Evolutionary conservation across 92 coral and sea anemone genomes (phyloP).

Genomic region (Zoanthus gigantus): DNA sequence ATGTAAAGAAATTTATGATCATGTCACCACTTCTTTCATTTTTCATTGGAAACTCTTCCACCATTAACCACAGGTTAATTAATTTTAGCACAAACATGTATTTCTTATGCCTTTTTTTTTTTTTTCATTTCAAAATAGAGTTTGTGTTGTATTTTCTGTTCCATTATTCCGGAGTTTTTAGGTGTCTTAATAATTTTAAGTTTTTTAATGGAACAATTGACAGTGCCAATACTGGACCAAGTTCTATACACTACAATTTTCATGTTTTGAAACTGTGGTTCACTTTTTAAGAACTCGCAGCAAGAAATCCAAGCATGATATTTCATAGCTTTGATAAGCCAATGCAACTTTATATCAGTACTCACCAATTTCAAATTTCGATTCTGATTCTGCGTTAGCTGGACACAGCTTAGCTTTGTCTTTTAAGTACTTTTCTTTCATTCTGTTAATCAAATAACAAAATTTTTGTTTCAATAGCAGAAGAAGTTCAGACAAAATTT

Average conservation of each 20-base stretch:
- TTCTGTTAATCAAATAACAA: slow-evolving; percentile 18
- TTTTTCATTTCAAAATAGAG: too few species aligned
- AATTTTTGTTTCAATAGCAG: not conserved
- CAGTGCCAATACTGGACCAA: too few species aligned
- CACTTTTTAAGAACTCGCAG: not conserved
- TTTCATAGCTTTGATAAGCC: too few species aligned
- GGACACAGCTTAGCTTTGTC: not conserved
- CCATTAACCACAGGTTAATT: not conserved
- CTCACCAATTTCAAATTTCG: slow-evolving; percentile 29
- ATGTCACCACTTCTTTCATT: not conserved
- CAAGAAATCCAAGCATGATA: not conserved
- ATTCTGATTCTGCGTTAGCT: not conserved
- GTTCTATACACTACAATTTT: too few species aligned
- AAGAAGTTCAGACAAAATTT: not conserved
- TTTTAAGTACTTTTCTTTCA: slow-evolving; percentile 38
- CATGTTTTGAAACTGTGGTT: not conserved
- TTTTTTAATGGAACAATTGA: too few species aligned
- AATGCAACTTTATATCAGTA: not conserved
- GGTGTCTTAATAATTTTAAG: too few species aligned
- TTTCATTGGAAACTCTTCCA: not conserved
- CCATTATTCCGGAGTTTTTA: too few species aligned
- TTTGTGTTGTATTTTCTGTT: too few species aligned
- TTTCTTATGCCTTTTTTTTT: too few species aligned
- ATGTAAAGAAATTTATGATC: not conserved
- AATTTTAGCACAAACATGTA: not conserved